phyloP scores from a whole-genome alignment of 2,797 vertebrate genomes.

The Simalia tracyae region DNA sequence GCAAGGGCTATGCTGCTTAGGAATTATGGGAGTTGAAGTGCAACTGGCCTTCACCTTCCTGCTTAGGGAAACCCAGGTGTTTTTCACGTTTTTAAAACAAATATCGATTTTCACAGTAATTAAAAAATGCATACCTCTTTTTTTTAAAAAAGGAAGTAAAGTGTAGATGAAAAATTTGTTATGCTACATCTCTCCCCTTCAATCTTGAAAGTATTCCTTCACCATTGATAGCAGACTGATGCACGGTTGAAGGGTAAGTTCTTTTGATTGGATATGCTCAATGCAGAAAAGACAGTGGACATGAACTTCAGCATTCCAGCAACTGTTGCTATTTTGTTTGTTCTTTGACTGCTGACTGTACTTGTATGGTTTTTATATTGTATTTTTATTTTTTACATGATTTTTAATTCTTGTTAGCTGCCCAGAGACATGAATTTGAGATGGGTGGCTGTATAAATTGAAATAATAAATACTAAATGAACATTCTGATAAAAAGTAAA shows the following conservation, averaged over 20 bases:
- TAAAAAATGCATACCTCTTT: not conserved
- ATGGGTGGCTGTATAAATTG: not conserved
- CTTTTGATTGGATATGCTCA: not conserved
- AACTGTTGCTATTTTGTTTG: not conserved
- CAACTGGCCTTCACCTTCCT: not conserved
- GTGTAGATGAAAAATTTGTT: not conserved
- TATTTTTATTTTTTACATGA: not conserved
- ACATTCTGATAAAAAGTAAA: not conserved
- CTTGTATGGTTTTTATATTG: not conserved
- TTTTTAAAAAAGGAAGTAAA: not conserved
- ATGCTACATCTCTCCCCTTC: not conserved
- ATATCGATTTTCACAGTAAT: not conserved
- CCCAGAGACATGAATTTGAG: not conserved
- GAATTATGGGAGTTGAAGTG: no score
- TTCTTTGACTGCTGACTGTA: not conserved
- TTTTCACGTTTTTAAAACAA: not conserved
- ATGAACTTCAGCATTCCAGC: constrained; percentile 22
- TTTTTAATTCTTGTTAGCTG: not conserved
- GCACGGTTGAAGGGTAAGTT: not conserved
- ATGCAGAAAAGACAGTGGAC: not conserved
- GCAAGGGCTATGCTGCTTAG: no score
- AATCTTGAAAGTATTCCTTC: not conserved
- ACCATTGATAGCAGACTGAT: not conserved
- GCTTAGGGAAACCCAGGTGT: not conserved
- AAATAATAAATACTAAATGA: not conserved